Base-by-base conservation (phyloP, 2,113 vertebrate species). In the Coryphaenoides rupestris region DNA sequence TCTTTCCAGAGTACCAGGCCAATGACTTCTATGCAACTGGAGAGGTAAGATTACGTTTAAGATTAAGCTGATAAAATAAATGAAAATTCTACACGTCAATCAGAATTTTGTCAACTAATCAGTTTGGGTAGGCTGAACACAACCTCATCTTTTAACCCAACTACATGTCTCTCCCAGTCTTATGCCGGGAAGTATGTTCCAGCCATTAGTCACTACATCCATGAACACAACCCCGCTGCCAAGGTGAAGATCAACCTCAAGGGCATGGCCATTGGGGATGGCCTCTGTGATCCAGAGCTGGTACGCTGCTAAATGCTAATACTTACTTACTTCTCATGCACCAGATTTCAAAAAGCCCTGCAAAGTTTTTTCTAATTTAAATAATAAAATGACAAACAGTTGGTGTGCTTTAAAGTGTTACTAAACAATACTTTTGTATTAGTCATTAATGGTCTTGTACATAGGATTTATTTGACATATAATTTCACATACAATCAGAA, bases 171-270 rank as follows among this genome's bases (percentile, higher is more conserved):
- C 45, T 3, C 62, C 14, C 66, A 93, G 82, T 92, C 87, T 12
- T 94, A 95, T 1, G 89, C 89, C 72, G 90, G 92, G 45, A 97
- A 94, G 67, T 95, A 92, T 6, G 87, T 92, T 70, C 89, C 91
- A 14, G 89, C 91, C 4, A 40, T 94, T 22, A 86, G 91, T 0
- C 86, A 89, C 79, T 92, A 89, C 69, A 93, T 94, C 86, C 93
- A 95, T 58, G 82, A 73, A n/a, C 79, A 86, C 83, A 95, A 93
- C 68, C 87, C 90, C 6, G 68, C 47, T 0, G 86, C 80, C 6
- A 82, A 89, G 50, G 65, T 88, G 70, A 92, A 90, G 75, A 94
- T 93, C 72, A 93, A 75, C 82, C 88, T 98, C 50, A 92, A 90
- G 76, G 91, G 92, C 47, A 88, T 93, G 73, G 91, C 87, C 63